Conservation (phyloP, 1,140 invertebrate species). For the Agraylea sexmaculata region DNA sequence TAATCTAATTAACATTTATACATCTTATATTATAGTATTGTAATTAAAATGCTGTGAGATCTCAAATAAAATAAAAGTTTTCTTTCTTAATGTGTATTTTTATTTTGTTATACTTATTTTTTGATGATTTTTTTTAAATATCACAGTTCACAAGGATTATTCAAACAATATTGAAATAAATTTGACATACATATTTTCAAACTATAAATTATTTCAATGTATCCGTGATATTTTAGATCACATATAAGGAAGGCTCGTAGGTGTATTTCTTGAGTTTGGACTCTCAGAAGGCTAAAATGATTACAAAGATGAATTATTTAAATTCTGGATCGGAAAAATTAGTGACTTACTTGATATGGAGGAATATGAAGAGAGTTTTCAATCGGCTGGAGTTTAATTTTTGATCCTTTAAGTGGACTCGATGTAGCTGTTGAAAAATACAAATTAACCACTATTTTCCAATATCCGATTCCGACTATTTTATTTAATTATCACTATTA, state of each 20-base stretch:
- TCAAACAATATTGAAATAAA: not conserved
- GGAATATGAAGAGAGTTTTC: conserved; percentile 17
- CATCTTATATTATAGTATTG: too few relatives aligned
- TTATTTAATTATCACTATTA: conserved; percentile 9
- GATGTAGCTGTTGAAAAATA: conserved; percentile 10
- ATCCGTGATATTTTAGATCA: conserved; percentile 7
- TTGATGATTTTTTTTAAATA: conserved; percentile 2
- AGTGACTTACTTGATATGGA: conserved; percentile 9
- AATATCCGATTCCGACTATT: conserved; percentile 3
- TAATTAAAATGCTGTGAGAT: too few relatives aligned
- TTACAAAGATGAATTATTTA: too few relatives aligned
- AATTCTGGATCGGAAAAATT: conserved; percentile 10
- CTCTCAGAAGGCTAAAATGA: too few relatives aligned
- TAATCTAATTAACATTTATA: too few relatives aligned
- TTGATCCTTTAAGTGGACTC: conserved; percentile 17
- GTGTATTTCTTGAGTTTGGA: conserved; percentile 9
- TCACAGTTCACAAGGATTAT: not conserved
- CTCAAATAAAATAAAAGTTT: too few relatives aligned
- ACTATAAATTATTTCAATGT: not conserved
- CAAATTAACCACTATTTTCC: not conserved
- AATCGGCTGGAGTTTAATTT: conserved; percentile 14
- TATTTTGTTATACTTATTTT: not conserved
- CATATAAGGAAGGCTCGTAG: conserved; percentile 14
- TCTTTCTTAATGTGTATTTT: not conserved
- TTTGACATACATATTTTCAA: not conserved